Conservation (phyloP, 2,113 vertebrate genomes). For the Entosphenus tridentatus region DNA sequence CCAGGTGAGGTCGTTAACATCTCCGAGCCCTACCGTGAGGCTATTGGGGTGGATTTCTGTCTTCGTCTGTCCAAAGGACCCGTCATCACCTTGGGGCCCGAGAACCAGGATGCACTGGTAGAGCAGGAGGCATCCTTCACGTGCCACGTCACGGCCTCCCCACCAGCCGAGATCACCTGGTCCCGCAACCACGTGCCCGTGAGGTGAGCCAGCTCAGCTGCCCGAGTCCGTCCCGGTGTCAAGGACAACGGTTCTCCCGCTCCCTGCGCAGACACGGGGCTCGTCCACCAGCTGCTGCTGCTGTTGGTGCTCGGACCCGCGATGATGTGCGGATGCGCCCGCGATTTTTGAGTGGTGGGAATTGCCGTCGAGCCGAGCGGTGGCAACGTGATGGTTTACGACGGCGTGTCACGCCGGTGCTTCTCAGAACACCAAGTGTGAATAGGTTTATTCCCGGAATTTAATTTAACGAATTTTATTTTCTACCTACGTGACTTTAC, state of each 20-base stretch:
- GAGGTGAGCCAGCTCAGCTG: slow-evolving; percentile 26
- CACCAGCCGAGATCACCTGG: slow-evolving; percentile 61
- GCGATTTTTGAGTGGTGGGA: background rate
- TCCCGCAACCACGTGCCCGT: slow-evolving; percentile 78
- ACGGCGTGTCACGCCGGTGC: no score
- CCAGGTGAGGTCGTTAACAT: no score
- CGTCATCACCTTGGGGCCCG: slow-evolving; percentile 52
- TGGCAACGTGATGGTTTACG: background rate
- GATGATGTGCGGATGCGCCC: slow-evolving; percentile 10
- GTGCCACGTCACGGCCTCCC: slow-evolving; percentile 67
- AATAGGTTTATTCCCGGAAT: no score
- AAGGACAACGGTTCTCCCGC: no score
- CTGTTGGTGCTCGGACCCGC: slow-evolving; percentile 9
- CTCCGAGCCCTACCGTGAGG: no score
- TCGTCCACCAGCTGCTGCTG: slow-evolving; percentile 10
- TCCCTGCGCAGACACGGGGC: background rate
- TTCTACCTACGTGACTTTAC: no score
- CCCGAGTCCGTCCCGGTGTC: background rate
- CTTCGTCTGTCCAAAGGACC: slow-evolving; percentile 29
- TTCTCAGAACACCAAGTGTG: no score
- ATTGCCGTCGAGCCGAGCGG: background rate
- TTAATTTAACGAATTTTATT: no score
- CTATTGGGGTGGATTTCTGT: background rate
- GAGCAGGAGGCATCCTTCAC: slow-evolving; percentile 80
- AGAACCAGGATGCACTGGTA: slow-evolving; percentile 56